Evolutionary conservation across 1,140 invertebrate genomes (phyloP).

Genomic region (Pogonognathellus flavescens): DNA sequence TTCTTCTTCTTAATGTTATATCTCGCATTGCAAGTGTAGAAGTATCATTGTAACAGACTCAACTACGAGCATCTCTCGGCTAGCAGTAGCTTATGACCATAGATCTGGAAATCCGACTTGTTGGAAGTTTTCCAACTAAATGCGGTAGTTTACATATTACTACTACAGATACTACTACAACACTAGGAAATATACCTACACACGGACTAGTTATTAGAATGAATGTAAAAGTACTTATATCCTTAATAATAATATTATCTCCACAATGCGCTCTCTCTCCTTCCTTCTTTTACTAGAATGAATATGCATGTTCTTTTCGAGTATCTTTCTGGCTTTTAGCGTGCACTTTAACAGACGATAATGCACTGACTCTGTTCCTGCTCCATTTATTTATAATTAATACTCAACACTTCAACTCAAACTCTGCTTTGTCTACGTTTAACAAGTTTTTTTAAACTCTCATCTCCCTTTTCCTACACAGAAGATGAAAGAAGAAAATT

Average conservation of each 20-base stretch:
- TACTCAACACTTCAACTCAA: conserved; percentile 23
- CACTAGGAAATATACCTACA: background rate
- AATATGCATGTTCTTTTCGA: conserved; percentile 35
- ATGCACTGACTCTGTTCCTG: background rate
- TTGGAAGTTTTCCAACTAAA: conserved; percentile 42
- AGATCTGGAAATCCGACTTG: background rate
- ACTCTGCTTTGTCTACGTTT: background rate
- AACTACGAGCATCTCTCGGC: too few relatives aligned
- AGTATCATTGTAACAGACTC: too few relatives aligned
- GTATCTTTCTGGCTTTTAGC: conserved; percentile 20
- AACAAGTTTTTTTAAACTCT: background rate
- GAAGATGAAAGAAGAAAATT: background rate
- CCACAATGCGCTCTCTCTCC: conserved; percentile 19
- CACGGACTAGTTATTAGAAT: background rate
- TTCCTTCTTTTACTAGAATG: background rate
- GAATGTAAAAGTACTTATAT: background rate
- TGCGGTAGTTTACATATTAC: background rate
- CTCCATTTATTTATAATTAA: conserved; percentile 20
- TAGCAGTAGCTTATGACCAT: too few relatives aligned
- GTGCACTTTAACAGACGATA: too few relatives aligned
- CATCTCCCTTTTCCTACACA: background rate
- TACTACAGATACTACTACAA: too few relatives aligned
- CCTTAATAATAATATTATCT: conserved; percentile 18
- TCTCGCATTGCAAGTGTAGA: too few relatives aligned
- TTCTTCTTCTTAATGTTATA: too few relatives aligned